phyloP scores from a whole-genome alignment of 2,797 vertebrate species.

The Fratercula arctica region DNA sequence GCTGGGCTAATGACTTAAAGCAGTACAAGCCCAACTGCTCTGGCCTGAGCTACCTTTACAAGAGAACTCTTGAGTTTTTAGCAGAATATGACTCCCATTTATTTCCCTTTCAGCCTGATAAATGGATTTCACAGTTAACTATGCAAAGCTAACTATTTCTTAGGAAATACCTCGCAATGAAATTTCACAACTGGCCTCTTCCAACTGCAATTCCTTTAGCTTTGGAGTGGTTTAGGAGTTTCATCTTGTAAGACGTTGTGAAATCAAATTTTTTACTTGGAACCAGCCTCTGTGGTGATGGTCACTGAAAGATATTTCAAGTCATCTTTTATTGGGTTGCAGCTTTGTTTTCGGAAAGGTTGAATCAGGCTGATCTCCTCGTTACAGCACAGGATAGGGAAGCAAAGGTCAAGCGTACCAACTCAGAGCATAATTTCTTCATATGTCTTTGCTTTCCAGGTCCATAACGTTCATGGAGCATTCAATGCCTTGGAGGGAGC shows the following conservation, averaged over 20 bases:
- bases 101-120: background rate
- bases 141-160: background rate
- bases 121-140: conserved; percentile 21
- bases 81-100: background rate
- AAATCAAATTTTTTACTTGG: conserved; percentile 42
- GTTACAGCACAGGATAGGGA: background rate
- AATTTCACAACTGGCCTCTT: conserved; percentile 40
- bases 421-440: background rate
- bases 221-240: conserved; percentile 58
- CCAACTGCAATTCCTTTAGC: conserved; percentile 33
- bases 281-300: background rate
- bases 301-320: conserved; percentile 30
- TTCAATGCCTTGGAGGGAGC: conserved; percentile 96
- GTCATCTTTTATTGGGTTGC: background rate
- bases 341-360: background rate
- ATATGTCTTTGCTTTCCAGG: conserved; percentile 75
- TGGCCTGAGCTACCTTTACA: background rate
- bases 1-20: background rate
- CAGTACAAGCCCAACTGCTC: background rate
- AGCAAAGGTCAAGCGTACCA: conserved; percentile 2
- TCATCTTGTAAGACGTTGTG: conserved; percentile 19
- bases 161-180: background rate
- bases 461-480: conserved; percentile 91
- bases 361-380: conserved; percentile 14
- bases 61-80: background rate